Base-by-base conservation (phyloP, 1,140 invertebrate genomes). In the Carcinoscorpius rotundicauda region DNA sequence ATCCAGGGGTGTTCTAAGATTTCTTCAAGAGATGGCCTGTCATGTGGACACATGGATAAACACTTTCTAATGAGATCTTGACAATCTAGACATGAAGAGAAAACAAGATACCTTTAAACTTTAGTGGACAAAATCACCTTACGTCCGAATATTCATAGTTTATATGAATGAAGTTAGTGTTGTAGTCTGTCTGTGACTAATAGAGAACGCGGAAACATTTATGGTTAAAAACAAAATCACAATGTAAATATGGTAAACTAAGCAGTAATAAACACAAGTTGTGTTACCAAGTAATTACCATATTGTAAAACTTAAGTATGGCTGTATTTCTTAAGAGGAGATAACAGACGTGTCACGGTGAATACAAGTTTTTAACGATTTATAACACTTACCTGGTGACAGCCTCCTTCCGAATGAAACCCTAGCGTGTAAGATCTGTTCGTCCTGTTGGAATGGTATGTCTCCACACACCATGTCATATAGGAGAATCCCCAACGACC, bases 381-480 rank as follows among this genome's bases (percentile, higher is more conserved):
- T 55, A 64, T 58, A 53, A 29, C 53, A 69, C 68, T 65, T 71
- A 77, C 77, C 82, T 70, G 72, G 65, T 52, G 77, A 79, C n/a
- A 82, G 66, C 59, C 73, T 68, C 4, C 75, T 73, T 63, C 78
- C 75, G 71, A 82, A 84, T 59, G 72, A 69, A 10, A 81, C 65
- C 67, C 80, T 75, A 51, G 79, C 82, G 52, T 75, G 75, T 48
- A 83, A 71, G 68, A 86, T 87, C 71, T 86, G 82, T 60, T 84
- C 80, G 71, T 86, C 85, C 64, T 79, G 76, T 72, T 85, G 83
- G 73, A 86, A 86, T 11, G 85, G 85, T 74, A 87, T 85, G 75
- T 87, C 84, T 49, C 85, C 85, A 72, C 82, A 84, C 11, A 87
- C 82, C 82, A 87, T 83, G 73, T 86, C 85, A 72, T 80, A 87